Conservation (phyloP, 2,888 invertebrate genomes). For the Synanthedon vespiformis region DNA sequence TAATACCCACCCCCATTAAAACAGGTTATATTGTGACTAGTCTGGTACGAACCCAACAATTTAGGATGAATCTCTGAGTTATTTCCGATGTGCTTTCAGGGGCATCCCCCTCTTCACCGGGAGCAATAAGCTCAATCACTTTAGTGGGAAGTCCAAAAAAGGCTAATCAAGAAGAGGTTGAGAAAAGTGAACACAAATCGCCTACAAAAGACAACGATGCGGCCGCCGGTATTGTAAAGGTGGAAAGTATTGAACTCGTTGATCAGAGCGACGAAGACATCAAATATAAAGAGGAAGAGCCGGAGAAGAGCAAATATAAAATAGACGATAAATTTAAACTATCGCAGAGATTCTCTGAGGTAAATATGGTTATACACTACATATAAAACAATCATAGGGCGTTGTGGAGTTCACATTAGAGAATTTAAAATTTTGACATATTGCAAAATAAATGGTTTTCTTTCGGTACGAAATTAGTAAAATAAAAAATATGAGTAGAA, state of each 20-base stretch:
- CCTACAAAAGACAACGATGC: slow-evolving; percentile 44
- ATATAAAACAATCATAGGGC: too few relatives aligned
- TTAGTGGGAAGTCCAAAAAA: slow-evolving; percentile 73
- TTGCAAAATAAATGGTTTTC: too few relatives aligned
- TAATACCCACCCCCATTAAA: background rate
- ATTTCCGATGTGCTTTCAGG: slow-evolving; percentile 19
- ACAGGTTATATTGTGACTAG: too few relatives aligned
- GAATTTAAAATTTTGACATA: too few relatives aligned
- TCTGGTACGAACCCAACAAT: too few relatives aligned
- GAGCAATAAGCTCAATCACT: slow-evolving; percentile 80
- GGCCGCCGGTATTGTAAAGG: slow-evolving; percentile 38
- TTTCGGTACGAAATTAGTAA: too few relatives aligned
- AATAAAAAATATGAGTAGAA: too few relatives aligned
- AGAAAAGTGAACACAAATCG: slow-evolving; percentile 27
- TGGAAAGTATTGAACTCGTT: slow-evolving; percentile 57
- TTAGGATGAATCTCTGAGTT: too few relatives aligned
- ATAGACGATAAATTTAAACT: slow-evolving; percentile 57
- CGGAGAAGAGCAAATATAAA: slow-evolving; percentile 47
- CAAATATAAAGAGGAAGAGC: slow-evolving; percentile 57
- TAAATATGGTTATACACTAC: slow-evolving; percentile 9
- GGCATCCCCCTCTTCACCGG: slow-evolving; percentile 75
- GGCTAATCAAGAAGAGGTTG: slow-evolving; percentile 36
- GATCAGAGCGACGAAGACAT: slow-evolving; percentile 59
- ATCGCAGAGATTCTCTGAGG: slow-evolving; percentile 59
- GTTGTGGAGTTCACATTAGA: too few relatives aligned